These are phyloP conservation scores for Selenia dentaria DNA, from an alignment of 2,888 invertebrate genomes.

Conservation along the genomic window DNA sequence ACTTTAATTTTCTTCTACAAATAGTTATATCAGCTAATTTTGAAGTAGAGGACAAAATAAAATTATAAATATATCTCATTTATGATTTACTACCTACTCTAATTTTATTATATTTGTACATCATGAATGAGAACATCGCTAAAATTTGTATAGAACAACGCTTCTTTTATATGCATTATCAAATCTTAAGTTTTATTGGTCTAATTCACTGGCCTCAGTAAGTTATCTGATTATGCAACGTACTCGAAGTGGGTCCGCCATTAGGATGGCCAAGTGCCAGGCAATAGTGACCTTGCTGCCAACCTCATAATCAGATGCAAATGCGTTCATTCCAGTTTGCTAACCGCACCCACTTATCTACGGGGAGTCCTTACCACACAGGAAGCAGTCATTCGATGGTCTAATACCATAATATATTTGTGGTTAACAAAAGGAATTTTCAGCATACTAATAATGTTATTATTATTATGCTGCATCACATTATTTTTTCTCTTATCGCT, in stretches of 20 bases:
- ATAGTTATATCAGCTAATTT: too few relatives aligned
- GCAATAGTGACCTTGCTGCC: slow-evolving; percentile 31
- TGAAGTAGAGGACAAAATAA: too few relatives aligned
- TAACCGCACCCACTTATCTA: slow-evolving; percentile 1
- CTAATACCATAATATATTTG: neutral
- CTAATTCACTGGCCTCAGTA: slow-evolving; percentile 15
- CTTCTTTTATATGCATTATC: neutral
- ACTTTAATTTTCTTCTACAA: too few relatives aligned
- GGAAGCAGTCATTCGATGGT: neutral
- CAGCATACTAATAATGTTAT: too few relatives aligned
- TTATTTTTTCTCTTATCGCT: too few relatives aligned
- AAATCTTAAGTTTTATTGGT: neutral
- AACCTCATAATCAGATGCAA: slow-evolving; percentile 32
- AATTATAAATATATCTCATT: too few relatives aligned
- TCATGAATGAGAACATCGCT: too few relatives aligned
- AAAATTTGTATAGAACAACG: too few relatives aligned
- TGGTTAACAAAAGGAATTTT: too few relatives aligned
- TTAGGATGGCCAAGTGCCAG: slow-evolving; percentile 35
- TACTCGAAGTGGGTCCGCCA: slow-evolving; percentile 26
- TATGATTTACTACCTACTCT: too few relatives aligned
- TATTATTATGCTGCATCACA: too few relatives aligned
- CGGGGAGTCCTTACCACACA: slow-evolving; percentile 1
- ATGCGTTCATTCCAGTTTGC: slow-evolving; percentile 24
- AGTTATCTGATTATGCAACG: slow-evolving; percentile 18
- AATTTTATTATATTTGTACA: too few relatives aligned